Percentiles rank a stretch among this genome's conserved stretches.
Conservation (phyloP, 92 coral and sea anemone species). For the Diadumene lineata region DNA sequence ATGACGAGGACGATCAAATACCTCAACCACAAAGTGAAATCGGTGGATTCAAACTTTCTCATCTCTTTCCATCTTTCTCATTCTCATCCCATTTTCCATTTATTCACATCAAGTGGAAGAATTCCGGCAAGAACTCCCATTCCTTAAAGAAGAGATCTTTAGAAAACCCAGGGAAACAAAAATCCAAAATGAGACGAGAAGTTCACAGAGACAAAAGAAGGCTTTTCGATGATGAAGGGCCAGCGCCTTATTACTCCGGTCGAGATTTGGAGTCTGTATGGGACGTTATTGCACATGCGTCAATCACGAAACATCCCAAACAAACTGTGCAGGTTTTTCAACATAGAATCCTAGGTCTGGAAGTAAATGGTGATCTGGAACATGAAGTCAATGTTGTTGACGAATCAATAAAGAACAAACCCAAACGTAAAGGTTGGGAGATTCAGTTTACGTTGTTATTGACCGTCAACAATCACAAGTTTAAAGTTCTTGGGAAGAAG, state of each 20-base stretch:
- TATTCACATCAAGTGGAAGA: conserved; percentile 24
- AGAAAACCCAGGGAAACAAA: neutral
- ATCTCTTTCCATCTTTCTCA: conserved; percentile 25
- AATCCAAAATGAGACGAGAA: conserved; percentile 1
- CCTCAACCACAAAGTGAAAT: conserved; percentile 18
- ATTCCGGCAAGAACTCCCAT: too few relatives aligned
- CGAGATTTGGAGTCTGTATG: conserved; percentile 35
- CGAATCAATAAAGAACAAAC: neutral
- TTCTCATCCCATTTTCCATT: conserved; percentile 39
- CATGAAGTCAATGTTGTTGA: conserved; percentile 34
- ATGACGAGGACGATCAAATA: conserved; percentile 17
- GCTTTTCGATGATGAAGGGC: conserved; percentile 4
- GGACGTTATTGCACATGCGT: conserved; percentile 51
- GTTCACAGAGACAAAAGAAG: conserved; percentile 35
- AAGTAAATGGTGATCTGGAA: conserved; percentile 44
- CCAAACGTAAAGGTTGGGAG: conserved; percentile 10
- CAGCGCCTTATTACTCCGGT: conserved; percentile 1
- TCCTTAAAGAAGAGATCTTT: conserved; percentile 36
- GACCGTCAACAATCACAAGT: conserved; percentile 22
- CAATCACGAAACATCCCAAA: conserved; percentile 28
- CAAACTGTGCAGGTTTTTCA: conserved; percentile 33
- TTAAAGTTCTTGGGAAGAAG: conserved; percentile 18
- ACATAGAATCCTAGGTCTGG: conserved; percentile 39
- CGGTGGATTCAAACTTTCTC: conserved; percentile 21
- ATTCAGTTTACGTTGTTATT: conserved; percentile 5